phyloP scores from a whole-genome alignment of 2,113 vertebrate species.

The Mirza zaza region DNA sequence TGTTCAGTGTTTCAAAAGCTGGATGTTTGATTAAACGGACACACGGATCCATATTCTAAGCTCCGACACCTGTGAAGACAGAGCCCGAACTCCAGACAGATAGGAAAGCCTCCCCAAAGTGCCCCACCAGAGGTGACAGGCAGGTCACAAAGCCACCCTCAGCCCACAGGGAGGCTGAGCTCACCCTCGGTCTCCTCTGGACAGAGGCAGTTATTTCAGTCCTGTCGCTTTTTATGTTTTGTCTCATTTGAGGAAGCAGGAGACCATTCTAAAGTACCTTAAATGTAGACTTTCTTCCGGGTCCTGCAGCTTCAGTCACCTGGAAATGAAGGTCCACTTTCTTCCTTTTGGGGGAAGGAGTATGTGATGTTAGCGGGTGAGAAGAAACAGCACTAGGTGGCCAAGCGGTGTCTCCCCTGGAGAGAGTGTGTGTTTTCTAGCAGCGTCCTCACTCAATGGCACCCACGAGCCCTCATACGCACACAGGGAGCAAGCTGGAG shows the following conservation, averaged over 20 bases:
- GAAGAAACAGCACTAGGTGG: background rate
- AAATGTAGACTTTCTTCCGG: background rate
- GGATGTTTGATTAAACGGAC: background rate
- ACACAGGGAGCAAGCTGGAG: background rate
- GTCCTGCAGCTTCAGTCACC: background rate
- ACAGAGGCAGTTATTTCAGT: slow-evolving; percentile 29
- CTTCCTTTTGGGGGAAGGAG: background rate
- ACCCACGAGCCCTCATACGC: background rate
- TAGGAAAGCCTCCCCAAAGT: too few species aligned
- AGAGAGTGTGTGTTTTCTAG: background rate
- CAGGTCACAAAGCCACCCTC: too few species aligned
- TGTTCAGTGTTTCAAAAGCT: background rate
- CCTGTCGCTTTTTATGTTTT: background rate
- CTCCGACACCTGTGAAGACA: background rate
- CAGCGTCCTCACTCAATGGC: background rate
- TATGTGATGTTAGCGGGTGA: background rate
- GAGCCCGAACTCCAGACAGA: background rate
- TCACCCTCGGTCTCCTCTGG: slow-evolving; percentile 35
- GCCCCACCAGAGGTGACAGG: too few species aligned
- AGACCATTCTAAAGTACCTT: slow-evolving; percentile 26
- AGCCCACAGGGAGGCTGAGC: slow-evolving; percentile 10
- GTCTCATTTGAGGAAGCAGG: slow-evolving; percentile 55
- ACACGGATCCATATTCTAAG: background rate
- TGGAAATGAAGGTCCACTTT: background rate
- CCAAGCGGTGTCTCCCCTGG: background rate